phyloP scores from a whole-genome alignment of 2,888 invertebrate genomes.

The Xestia rhomboidea region DNA sequence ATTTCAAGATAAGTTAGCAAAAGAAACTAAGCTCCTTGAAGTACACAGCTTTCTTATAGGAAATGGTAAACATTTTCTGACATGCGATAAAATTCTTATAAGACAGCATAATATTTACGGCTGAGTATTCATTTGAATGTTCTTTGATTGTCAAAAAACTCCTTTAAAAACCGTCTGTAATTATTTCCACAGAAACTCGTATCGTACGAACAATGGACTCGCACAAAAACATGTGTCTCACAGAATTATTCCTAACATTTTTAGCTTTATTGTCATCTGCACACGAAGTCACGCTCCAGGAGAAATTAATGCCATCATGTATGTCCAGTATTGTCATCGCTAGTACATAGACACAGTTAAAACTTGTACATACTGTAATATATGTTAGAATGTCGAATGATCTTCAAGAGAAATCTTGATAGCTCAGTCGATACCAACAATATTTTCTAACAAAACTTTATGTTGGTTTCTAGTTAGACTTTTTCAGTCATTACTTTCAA shows the following conservation, averaged over 20 bases:
- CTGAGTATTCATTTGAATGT: too few species aligned
- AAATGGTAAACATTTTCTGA: neutral
- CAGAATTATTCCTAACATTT: constrained; percentile 90
- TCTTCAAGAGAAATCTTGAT: constrained; percentile 2
- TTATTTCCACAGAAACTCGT: constrained; percentile 53
- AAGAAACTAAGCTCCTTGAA: neutral
- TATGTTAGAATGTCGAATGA: neutral
- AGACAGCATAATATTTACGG: neutral
- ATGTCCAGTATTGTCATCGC: constrained; percentile 58
- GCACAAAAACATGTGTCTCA: constrained; percentile 81
- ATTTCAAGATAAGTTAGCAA: neutral
- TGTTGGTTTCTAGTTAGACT: neutral
- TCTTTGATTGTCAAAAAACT: too few species aligned
- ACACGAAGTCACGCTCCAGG: constrained; percentile 89
- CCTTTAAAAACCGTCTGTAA: neutral
- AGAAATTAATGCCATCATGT: constrained; percentile 87
- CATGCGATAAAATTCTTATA: constrained; percentile 16
- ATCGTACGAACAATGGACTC: constrained; percentile 73
- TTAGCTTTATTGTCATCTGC: constrained; percentile 88
- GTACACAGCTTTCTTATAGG: neutral
- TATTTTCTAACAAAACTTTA: neutral
- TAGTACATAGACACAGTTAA: constrained; percentile 10
- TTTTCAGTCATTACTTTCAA: constrained; percentile 37
- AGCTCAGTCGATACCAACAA: neutral
- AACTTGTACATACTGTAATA: neutral